Base-by-base conservation (phyloP, 2,113 vertebrate genomes). In the Salvelinus fontinalis region DNA sequence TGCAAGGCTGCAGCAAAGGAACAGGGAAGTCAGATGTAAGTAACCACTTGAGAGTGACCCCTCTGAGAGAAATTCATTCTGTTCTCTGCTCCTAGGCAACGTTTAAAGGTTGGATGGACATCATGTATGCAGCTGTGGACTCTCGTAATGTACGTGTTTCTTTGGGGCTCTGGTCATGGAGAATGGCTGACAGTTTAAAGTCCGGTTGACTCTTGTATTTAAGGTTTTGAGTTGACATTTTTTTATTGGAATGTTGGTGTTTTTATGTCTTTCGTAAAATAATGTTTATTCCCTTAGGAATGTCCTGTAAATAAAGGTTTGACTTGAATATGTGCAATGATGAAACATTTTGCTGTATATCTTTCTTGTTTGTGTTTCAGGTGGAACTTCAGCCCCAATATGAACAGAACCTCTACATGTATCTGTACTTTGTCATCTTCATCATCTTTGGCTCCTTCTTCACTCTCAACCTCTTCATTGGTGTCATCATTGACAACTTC, bases 401-500 rank as follows among this genome's bases (percentile, higher is more conserved):
- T 77, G 98, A 99, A 90, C 82, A 87, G 0, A 99, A 81, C 89
- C 78, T 96, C 26, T 98, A 97, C 81, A 99, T 99, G 98, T 99
- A 99, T 88, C 79, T 99, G 76, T 99, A 99, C 89, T 99, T 99
- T 78, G 98, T 99, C 90, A 94, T 95, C 88, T 99, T 99, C 90
- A 97, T 99, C 84, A 96, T 99, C 89, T 99, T 99, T 66, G 98
- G 98, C 76, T 96, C 98, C 0, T 99, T 99, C 92, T 99, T 99
- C 89, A 99, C 98, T 59, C 92, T 99, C 77, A 99, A 99, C 85
- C 93, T 99, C 70, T 99, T 99, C 89, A 99, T 99, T 84, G 98
- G 98, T 76, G 98, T 99, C 87, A 98, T 99, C 91, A 99, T 99
- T 74, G 98, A 99, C 92, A 99, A 99, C 90, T 99, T 99, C 94